These are phyloP conservation scores for Incurvaria masculella DNA, from an alignment of 2,888 invertebrate species.

Conservation along the genomic window DNA sequence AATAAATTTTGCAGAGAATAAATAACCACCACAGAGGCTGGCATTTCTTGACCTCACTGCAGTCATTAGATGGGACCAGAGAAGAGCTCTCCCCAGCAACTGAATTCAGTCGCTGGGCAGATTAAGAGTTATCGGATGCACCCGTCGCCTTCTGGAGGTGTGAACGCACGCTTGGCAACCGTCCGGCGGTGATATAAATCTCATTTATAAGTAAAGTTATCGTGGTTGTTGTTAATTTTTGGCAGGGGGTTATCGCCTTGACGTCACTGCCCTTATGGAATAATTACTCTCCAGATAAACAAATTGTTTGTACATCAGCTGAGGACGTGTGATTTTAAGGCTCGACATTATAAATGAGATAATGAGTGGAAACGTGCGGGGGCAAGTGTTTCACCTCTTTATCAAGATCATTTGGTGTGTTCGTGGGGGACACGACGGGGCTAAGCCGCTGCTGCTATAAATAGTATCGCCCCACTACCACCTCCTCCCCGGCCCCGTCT, in stretches of 20 bases:
- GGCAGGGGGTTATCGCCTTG: neutral
- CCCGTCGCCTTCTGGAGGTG: too few species aligned
- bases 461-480: too few species aligned
- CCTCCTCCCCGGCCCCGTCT: too few species aligned
- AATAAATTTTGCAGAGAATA: too few species aligned
- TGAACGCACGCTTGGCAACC: neutral
- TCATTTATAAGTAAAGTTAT: too few species aligned
- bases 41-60: too few species aligned
- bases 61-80: too few species aligned
- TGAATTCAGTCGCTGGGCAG: too few species aligned
- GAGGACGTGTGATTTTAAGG: neutral
- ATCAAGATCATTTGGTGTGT: conserved; percentile 41
- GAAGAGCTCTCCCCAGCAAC: too few species aligned
- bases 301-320: too few species aligned
- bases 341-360: neutral
- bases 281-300: neutral
- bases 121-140: too few species aligned
- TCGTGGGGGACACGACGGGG: conserved; percentile 37
- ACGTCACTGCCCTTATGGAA: neutral
- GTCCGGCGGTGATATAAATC: neutral
- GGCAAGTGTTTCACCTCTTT: conserved; percentile 23
- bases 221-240: neutral
- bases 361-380: neutral
- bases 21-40: too few species aligned
- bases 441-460: neutral